Percentiles rank a stretch among this genome's conserved stretches.
phyloP scores from a whole-genome alignment of 1,140 invertebrate genomes.

The Drosophila ogumai region DNA sequence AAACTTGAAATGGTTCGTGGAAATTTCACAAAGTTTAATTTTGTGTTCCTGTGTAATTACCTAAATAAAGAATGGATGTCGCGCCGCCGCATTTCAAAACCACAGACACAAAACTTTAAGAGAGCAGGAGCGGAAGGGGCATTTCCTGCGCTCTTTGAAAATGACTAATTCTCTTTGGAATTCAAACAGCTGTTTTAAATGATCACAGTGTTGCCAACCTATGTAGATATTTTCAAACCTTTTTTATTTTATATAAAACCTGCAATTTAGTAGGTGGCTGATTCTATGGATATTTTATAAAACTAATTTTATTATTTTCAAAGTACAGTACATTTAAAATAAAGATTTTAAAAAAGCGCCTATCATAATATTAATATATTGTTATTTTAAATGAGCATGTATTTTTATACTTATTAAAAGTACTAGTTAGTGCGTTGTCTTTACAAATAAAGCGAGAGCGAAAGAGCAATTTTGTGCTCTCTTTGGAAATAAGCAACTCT shows the following conservation, averaged over 20 bases:
- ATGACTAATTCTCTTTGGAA: neutral
- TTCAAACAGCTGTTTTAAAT: too few relatives aligned
- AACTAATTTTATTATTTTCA: neutral
- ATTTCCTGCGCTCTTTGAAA: neutral
- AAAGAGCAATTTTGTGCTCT: neutral
- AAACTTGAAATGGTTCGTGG: too few relatives aligned
- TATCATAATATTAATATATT: too few relatives aligned
- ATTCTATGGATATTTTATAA: neutral
- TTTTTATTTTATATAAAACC: too few relatives aligned
- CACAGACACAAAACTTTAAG: neutral
- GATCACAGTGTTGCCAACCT: neutral
- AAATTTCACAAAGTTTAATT: too few relatives aligned
- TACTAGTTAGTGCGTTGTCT: too few relatives aligned
- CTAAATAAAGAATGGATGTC: conserved; percentile 31
- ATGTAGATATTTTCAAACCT: neutral
- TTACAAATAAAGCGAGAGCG: neutral
- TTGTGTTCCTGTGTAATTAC: too few relatives aligned
- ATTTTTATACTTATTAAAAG: too few relatives aligned
- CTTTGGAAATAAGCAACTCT: neutral
- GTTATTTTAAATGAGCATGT: too few relatives aligned
- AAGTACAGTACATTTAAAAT: too few relatives aligned
- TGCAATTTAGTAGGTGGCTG: neutral
- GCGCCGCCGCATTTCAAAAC: conserved; percentile 31
- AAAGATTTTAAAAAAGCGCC: too few relatives aligned
- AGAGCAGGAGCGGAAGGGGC: neutral